Conservation (phyloP, 2,113 vertebrate species). For the Hippocampus mohnikei region DNA sequence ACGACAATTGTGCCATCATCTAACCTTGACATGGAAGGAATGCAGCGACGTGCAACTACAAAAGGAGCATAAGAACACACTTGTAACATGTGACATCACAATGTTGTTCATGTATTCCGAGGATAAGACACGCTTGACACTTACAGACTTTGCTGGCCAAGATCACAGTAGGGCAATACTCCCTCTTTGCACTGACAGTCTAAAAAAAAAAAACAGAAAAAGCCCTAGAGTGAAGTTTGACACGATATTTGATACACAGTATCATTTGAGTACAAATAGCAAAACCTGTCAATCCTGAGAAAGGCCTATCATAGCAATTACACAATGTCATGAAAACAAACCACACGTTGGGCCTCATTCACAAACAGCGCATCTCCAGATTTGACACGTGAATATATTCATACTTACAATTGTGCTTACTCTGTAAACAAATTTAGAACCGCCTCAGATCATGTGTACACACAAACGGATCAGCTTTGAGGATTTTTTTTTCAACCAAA, state of each 20-base stretch:
- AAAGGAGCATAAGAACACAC: neutral
- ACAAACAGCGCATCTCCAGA: no score
- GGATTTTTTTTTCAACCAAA: no score
- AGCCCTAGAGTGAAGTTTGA: neutral
- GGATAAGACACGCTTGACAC: slow-evolving; percentile 37
- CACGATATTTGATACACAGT: neutral
- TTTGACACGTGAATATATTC: no score
- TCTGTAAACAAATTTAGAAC: no score
- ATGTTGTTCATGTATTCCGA: neutral
- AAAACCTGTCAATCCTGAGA: neutral
- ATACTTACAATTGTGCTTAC: no score
- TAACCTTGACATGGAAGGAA: slow-evolving; percentile 76
- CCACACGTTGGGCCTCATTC: no score
- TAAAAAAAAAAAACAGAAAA: neutral
- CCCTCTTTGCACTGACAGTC: neutral
- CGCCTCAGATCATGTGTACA: no score
- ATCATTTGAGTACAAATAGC: neutral
- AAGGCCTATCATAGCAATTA: neutral
- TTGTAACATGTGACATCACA: neutral
- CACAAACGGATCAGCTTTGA: no score
- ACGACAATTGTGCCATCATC: slow-evolving; percentile 79
- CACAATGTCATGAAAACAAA: neutral
- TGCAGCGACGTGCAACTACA: slow-evolving; percentile 84
- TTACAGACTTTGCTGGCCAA: slow-evolving; percentile 84
- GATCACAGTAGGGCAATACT: slow-evolving; percentile 81